Evolutionary conservation across 2,113 vertebrate species (phyloP).

Genomic region (Orycteropus afer): DNA sequence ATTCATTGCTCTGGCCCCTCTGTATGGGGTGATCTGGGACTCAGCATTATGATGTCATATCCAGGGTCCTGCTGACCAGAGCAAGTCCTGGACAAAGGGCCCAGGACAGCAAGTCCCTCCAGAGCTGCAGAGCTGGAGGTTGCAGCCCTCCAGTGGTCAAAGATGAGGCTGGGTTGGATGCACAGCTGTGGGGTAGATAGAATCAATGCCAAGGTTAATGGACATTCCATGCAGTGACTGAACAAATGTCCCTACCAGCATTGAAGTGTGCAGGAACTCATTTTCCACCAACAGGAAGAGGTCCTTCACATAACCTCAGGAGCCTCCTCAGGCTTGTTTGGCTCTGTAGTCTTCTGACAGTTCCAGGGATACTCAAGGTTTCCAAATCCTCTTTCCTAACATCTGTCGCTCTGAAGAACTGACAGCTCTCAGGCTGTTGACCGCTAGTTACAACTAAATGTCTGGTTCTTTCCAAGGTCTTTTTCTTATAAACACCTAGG

Average conservation of each 20-base stretch:
- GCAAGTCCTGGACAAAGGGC: rapidly evolving
- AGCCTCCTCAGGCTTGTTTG: not conserved
- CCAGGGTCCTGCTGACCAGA: not conserved
- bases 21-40: not conserved
- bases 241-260: not conserved
- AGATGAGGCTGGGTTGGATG: not conserved
- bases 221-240: rapidly evolving
- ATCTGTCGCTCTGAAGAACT: not conserved
- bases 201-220: not conserved
- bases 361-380: rapidly evolving
- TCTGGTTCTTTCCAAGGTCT: not conserved
- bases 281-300: not conserved
- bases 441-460: not conserved
- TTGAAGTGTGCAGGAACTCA: not conserved
- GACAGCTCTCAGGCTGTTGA: not conserved
- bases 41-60: not conserved
- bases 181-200: too few species aligned
- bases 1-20: not conserved
- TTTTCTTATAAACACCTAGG: not conserved
- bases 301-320: not conserved
- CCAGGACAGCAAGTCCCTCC: not conserved
- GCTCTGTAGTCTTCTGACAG: not conserved
- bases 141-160: not conserved
- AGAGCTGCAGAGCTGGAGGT: not conserved
- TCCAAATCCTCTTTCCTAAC: not conserved